A percentile compares a stretch with the other conserved stretches of the same genome.
Conservation (phyloP, 2,888 invertebrate genomes). For the Drosophila vallismaia region DNA sequence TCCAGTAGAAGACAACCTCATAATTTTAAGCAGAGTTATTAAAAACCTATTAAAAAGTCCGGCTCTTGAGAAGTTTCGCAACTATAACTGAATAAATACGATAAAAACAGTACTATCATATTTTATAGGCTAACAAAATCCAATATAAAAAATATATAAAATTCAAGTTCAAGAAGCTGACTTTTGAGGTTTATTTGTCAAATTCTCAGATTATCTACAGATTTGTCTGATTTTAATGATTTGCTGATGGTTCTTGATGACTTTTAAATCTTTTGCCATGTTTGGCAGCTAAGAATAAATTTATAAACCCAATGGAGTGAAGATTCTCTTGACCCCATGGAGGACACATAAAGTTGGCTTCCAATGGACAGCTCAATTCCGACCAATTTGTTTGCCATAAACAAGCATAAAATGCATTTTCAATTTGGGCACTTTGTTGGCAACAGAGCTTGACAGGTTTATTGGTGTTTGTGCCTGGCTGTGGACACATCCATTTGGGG, state of each 20-base stretch:
- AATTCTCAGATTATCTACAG: not conserved
- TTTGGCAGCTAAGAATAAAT: not conserved
- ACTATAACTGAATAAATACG: not conserved
- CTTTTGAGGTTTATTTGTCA: not conserved
- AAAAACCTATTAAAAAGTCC: not conserved
- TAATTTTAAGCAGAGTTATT: not conserved
- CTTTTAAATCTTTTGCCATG: not conserved
- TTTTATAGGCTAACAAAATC: not conserved
- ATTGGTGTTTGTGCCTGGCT: slow-evolving; percentile 8
- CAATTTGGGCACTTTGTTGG: slow-evolving; percentile 16
- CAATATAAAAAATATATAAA: too few species aligned
- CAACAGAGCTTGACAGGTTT: slow-evolving; percentile 21
- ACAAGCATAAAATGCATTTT: slow-evolving; percentile 25
- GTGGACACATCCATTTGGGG: too few species aligned
- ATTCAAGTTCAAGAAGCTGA: not conserved
- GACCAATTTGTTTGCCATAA: slow-evolving; percentile 28
- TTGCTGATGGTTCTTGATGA: not conserved
- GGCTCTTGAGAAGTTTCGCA: not conserved
- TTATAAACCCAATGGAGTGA: not conserved
- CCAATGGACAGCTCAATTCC: slow-evolving; percentile 22
- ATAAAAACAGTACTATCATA: not conserved
- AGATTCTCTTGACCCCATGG: slow-evolving; percentile 31
- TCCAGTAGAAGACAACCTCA: not conserved
- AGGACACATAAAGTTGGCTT: slow-evolving; percentile 18
- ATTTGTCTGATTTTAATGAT: not conserved